Conservation (phyloP, 2,113 vertebrate species). For the Hippocampus abdominalis region DNA sequence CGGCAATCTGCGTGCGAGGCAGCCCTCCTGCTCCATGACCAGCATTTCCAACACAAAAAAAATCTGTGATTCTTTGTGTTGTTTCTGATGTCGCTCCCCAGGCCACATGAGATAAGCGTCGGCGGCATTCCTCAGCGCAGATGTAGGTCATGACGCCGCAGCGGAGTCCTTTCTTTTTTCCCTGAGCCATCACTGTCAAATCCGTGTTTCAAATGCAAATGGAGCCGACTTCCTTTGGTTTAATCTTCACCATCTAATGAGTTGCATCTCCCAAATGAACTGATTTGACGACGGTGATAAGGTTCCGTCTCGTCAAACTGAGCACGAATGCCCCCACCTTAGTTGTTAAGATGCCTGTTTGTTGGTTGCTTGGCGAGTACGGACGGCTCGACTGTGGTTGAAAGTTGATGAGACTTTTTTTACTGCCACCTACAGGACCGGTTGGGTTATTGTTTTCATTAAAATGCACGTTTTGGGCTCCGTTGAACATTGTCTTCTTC, state of each 20-base stretch:
- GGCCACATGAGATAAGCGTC: slow-evolving; percentile 60
- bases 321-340: no score
- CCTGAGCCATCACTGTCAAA: slow-evolving; percentile 40
- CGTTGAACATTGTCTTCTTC: neutral
- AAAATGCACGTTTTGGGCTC: neutral
- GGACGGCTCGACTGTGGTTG: no score
- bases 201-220: slow-evolving; percentile 9
- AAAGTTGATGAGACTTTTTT: neutral
- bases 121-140: slow-evolving; percentile 50
- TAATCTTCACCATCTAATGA: neutral
- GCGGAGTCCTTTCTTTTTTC: slow-evolving; percentile 42
- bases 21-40: no score
- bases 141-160: slow-evolving; percentile 63
- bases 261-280: neutral
- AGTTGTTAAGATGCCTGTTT: no score
- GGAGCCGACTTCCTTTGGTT: neutral
- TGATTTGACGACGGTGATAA: neutral
- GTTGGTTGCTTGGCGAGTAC: no score
- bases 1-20: no score
- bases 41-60: no score
- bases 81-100: slow-evolving; percentile 22
- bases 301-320: no score
- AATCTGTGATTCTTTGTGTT: no score
- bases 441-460: no score
- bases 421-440: no score